Evolutionary conservation across 2,888 invertebrate species (phyloP).

Genomic region (Rhamphomyia laevipes): DNA sequence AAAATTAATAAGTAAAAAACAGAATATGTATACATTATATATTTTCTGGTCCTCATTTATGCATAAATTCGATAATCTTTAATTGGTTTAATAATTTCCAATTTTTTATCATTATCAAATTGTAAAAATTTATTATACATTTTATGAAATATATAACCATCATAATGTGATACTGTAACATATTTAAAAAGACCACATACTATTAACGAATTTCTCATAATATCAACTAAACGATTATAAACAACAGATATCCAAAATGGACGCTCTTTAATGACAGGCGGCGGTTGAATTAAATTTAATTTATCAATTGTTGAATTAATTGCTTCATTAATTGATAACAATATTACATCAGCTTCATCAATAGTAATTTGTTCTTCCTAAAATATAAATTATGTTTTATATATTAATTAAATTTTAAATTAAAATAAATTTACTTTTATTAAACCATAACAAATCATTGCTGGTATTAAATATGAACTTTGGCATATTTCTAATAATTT

Average conservation of each 20-base stretch:
- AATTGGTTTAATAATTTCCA: background rate
- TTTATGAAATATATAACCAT: constrained; percentile 13
- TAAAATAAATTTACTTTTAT: constrained; percentile 6
- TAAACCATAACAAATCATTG: constrained; percentile 6
- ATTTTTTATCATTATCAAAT: background rate
- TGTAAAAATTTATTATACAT: constrained; percentile 7
- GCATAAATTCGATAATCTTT: background rate
- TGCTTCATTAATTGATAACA: constrained; percentile 8
- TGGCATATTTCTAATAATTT: background rate
- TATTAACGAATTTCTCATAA: constrained; percentile 5
- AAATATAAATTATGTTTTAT: background rate
- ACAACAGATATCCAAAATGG: constrained; percentile 10
- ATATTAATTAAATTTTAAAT: background rate
- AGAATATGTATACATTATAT: no score
- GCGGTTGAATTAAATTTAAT: constrained; percentile 4
- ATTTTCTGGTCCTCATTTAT: background rate
- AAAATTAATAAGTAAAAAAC: no score
- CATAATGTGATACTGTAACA: constrained; percentile 3
- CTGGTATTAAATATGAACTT: constrained; percentile 6
- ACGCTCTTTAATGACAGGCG: constrained; percentile 2
- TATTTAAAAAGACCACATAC: constrained; percentile 8
- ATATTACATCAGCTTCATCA: constrained; percentile 12
- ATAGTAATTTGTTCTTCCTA: constrained; percentile 10
- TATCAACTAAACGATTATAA: constrained; percentile 3
- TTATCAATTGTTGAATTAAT: background rate